phyloP scores from a whole-genome alignment of 2,888 invertebrate genomes.

The Eristalinus sepulchralis region DNA sequence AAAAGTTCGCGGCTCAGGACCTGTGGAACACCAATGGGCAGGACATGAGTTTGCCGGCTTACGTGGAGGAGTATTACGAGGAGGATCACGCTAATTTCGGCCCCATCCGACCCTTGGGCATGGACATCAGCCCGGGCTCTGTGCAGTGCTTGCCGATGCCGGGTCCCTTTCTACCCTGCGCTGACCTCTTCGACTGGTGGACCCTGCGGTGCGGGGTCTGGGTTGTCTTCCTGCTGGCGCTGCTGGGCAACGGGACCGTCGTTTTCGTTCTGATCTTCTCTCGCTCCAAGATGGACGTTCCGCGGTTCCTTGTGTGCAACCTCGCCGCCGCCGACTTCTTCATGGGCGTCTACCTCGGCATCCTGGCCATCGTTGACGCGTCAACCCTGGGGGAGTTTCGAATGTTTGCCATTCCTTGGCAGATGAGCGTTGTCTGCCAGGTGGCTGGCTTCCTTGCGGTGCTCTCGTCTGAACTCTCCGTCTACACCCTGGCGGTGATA shows the following conservation, averaged over 20 bases:
- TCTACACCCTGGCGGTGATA: conserved; percentile 97
- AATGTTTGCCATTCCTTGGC: conserved; percentile 98
- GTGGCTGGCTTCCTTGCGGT: conserved; percentile 97
- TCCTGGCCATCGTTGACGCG: conserved; percentile 97
- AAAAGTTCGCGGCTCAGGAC: conserved; percentile 87
- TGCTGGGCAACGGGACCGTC: conserved; percentile 97
- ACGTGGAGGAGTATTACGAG: conserved; percentile 88
- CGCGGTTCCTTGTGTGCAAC: conserved; percentile 97
- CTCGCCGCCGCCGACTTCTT: conserved; percentile 98
- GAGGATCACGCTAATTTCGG: conserved; percentile 81
- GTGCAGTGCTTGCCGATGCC: conserved; percentile 91
- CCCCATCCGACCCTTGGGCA: conserved; percentile 72
- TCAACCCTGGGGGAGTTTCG: conserved; percentile 97
- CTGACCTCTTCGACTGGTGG: conserved; percentile 99
- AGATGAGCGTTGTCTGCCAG: conserved; percentile 96
- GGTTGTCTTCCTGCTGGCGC: conserved; percentile 96
- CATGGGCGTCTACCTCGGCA: conserved; percentile 97
- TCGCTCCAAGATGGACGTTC: conserved; percentile 97
- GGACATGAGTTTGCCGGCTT: conserved; percentile 86
- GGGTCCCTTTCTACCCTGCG: conserved; percentile 96
- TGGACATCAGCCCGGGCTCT: conserved; percentile 78
- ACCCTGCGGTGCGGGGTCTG: conserved; percentile 97
- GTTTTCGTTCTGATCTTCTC: conserved; percentile 96
- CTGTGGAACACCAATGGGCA: conserved; percentile 87
- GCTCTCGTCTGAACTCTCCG: conserved; percentile 95